phyloP scores from a whole-genome alignment of 2,113 vertebrate species.

The Pteruthius melanotis region DNA sequence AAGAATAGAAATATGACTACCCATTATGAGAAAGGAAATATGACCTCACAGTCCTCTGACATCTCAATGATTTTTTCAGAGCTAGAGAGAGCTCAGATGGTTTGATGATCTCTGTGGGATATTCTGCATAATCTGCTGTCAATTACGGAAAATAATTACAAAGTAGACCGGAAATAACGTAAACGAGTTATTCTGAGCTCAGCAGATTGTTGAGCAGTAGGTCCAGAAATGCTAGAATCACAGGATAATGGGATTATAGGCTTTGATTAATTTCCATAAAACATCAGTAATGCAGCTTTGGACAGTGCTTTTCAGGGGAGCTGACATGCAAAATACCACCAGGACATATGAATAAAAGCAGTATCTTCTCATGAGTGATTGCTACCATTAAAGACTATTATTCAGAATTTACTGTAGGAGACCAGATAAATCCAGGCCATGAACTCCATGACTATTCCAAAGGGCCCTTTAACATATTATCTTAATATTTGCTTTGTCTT shows the following conservation, averaged over 20 bases:
- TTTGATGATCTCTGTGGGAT: not conserved
- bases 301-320: not conserved
- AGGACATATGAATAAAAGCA: not conserved
- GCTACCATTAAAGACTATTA: not conserved
- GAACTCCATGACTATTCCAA: not conserved
- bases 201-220: not conserved
- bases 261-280: constrained; percentile 1
- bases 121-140: not conserved
- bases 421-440: not conserved
- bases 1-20: not conserved
- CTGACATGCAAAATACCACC: not conserved
- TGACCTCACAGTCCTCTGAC: not conserved
- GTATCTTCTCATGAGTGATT: not conserved
- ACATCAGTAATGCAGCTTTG: not conserved
- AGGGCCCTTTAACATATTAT: not conserved
- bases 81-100: not conserved
- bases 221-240: not conserved
- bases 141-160: not conserved
- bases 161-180: not conserved
- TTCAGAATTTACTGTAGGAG: not conserved
- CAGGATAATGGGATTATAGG: not conserved
- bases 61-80: not conserved
- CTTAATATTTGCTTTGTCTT: not conserved
- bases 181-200: not conserved
- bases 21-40: not conserved